Evolutionary conservation across 2,888 invertebrate genomes (phyloP).

Genomic region (Helobdella robusta): DNA sequence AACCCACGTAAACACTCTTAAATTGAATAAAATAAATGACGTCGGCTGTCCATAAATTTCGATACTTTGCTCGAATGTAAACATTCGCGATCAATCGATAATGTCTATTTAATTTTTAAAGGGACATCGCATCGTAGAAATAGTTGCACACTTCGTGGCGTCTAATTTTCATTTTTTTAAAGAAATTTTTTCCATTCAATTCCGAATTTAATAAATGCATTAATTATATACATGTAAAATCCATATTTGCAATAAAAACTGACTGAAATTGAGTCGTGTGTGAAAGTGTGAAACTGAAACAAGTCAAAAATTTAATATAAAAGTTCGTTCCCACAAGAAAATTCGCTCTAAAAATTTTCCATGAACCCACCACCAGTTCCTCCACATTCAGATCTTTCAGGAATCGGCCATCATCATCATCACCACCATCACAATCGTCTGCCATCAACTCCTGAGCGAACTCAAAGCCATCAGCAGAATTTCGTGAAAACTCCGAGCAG

Average conservation of each 20-base stretch:
- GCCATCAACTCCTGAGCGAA: slow-evolving; percentile 24
- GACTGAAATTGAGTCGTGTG: not conserved
- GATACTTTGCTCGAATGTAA: too few species aligned
- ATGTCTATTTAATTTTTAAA: too few species aligned
- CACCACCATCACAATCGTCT: slow-evolving; percentile 15
- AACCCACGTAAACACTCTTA: too few species aligned
- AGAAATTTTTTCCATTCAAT: too few species aligned
- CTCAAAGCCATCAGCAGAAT: slow-evolving; percentile 20
- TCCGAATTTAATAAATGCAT: too few species aligned
- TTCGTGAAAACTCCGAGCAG: slow-evolving; percentile 26
- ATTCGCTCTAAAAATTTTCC: not conserved
- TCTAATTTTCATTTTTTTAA: too few species aligned
- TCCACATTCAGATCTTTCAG: slow-evolving; percentile 27
- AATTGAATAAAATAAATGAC: too few species aligned
- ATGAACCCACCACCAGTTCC: slow-evolving; percentile 30
- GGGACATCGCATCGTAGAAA: too few species aligned
- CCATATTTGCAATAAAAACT: not conserved
- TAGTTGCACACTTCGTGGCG: too few species aligned
- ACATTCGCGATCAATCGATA: too few species aligned
- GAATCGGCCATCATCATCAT: slow-evolving; percentile 15
- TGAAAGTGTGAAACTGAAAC: not conserved
- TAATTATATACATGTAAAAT: not conserved
- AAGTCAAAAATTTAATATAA: not conserved
- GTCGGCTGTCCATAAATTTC: too few species aligned
- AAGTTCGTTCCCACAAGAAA: not conserved